Conservation (phyloP, 2,797 vertebrate species). For the Otolemur crassicaudatus region DNA sequence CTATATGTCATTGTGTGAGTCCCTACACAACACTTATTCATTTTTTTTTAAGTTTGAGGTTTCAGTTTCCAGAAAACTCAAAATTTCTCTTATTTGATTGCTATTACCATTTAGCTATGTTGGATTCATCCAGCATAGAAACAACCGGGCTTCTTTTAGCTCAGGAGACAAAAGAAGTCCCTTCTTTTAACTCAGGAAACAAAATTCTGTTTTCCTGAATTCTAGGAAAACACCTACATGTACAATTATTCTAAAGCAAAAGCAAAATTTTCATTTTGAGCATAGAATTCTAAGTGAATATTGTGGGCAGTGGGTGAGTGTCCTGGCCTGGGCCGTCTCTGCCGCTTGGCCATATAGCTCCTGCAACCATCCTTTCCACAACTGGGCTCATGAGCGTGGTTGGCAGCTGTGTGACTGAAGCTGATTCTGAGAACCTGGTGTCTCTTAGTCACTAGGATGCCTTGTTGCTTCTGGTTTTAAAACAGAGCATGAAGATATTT, state of each 20-base stretch:
- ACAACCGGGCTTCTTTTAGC: neutral
- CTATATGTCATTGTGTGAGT: neutral
- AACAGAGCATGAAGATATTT: neutral
- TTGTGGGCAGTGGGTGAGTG: neutral
- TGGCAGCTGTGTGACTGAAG: neutral
- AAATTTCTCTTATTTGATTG: neutral
- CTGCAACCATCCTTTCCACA: neutral
- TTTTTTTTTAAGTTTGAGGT: slow-evolving; percentile 2
- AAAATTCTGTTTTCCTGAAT: neutral
- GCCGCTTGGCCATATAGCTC: neutral
- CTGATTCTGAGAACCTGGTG: neutral
- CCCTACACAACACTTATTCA: neutral
- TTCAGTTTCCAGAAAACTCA: slow-evolving; percentile 20
- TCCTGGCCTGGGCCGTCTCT: neutral
- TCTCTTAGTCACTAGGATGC: neutral
- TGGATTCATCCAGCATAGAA: slow-evolving; percentile 5
- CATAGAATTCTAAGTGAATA: neutral
- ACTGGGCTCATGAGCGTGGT: neutral
- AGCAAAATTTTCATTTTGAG: neutral
- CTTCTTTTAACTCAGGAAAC: neutral
- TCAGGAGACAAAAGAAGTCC: neutral
- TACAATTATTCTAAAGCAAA: slow-evolving; percentile 35
- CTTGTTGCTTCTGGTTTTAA: slow-evolving; percentile 10
- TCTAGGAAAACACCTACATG: neutral
- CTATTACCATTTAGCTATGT: neutral